phyloP scores from a whole-genome alignment of 2,113 vertebrate genomes.

The Xiphophorus couchianus region DNA sequence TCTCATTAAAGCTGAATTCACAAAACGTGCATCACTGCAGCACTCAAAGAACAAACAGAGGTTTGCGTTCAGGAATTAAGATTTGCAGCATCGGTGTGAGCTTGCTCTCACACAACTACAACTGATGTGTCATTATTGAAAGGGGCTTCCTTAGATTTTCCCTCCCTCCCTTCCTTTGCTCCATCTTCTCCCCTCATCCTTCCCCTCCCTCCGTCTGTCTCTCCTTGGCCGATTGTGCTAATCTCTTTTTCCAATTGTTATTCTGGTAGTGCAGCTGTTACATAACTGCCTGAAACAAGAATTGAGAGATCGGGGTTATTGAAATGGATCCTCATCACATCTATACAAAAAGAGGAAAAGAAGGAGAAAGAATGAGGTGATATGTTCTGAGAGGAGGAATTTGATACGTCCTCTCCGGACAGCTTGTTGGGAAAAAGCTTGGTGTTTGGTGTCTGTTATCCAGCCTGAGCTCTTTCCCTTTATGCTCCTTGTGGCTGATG shows the following conservation, averaged over 20 bases:
- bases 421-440: constrained; percentile 37
- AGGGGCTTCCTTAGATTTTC: constrained; percentile 64
- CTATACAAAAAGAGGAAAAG: constrained; percentile 36
- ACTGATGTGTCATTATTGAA: constrained; percentile 64
- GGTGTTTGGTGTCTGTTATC: constrained; percentile 39
- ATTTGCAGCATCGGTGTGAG: constrained; percentile 21
- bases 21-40: constrained; percentile 50
- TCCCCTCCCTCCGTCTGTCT: constrained; percentile 32
- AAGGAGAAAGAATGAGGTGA: constrained; percentile 12
- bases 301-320: constrained; percentile 68
- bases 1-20: constrained; percentile 49
- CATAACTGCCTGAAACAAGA: constrained; percentile 65
- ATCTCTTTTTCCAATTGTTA: constrained; percentile 75
- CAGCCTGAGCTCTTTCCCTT: constrained; percentile 47
- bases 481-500: constrained; percentile 57
- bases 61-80: constrained; percentile 28
- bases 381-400: constrained; percentile 40
- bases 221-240: constrained; percentile 63
- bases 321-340: constrained; percentile 61
- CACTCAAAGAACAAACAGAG: constrained; percentile 29
- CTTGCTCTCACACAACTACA: constrained; percentile 37
- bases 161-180: constrained; percentile 10
- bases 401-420: constrained; percentile 43
- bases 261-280: constrained; percentile 74
- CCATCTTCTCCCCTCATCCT: constrained; percentile 10